Conservation (phyloP, 2,888 invertebrate species). For the Helicoverpa assulta region DNA sequence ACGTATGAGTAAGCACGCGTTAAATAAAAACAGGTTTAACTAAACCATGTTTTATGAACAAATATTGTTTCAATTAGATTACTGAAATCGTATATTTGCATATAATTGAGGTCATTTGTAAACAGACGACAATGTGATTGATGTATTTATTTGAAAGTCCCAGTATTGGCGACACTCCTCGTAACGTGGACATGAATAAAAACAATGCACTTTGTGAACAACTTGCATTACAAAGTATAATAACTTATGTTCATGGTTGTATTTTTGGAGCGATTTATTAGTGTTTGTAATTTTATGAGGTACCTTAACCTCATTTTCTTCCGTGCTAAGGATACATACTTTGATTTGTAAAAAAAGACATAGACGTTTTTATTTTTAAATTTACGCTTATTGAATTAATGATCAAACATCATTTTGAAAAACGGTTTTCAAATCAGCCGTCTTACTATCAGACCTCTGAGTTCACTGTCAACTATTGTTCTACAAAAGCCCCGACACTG, state of each 20-base stretch:
- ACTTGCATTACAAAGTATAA: slow-evolving; percentile 77
- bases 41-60: background rate
- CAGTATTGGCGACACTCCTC: slow-evolving; percentile 66
- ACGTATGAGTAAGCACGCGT: background rate
- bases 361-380: no score
- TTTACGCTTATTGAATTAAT: no score
- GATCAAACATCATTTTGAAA: no score
- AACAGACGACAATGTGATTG: slow-evolving; percentile 42
- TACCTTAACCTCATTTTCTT: background rate
- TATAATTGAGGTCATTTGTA: slow-evolving; percentile 2
- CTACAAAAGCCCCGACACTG: background rate
- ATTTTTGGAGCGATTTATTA: slow-evolving; percentile 33
- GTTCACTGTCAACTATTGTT: background rate
- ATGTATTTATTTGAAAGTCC: slow-evolving; percentile 64
- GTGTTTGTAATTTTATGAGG: slow-evolving; percentile 11
- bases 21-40: background rate
- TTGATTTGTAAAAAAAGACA: no score
- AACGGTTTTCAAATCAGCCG: no score
- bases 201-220: slow-evolving; percentile 69
- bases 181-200: slow-evolving; percentile 73
- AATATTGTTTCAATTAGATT: slow-evolving; percentile 18
- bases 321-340: no score
- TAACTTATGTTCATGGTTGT: slow-evolving; percentile 45
- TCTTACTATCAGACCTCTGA: no score
- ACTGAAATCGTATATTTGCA: slow-evolving; percentile 33